These are phyloP conservation scores for Holcopasites calliopsidis DNA, from an alignment of 1,140 invertebrate genomes.

Conservation along the genomic window DNA sequence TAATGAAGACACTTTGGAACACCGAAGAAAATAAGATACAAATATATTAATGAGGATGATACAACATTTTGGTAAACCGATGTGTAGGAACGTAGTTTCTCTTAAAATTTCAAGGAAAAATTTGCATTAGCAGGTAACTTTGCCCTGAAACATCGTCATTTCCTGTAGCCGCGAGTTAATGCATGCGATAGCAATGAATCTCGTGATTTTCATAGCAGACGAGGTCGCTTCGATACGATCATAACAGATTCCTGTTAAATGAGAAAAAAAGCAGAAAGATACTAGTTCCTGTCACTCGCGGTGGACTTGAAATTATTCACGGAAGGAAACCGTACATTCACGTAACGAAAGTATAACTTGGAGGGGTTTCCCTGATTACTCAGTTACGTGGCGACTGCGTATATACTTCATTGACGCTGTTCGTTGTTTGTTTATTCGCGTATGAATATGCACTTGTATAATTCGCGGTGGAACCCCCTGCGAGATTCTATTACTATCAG, in stretches of 20 bases:
- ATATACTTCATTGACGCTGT: neutral
- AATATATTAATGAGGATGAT: no score
- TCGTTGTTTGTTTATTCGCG: neutral
- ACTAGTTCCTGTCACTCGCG: neutral
- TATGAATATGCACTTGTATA: neutral
- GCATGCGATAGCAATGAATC: neutral
- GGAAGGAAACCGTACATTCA: neutral
- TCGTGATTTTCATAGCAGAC: neutral
- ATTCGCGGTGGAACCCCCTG: neutral
- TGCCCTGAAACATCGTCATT: neutral
- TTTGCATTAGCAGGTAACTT: neutral
- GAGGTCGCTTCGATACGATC: neutral
- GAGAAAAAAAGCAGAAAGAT: neutral
- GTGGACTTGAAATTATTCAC: neutral
- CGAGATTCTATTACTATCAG: neutral
- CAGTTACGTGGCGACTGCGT: neutral
- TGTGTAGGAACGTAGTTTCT: neutral
- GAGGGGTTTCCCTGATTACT: constrained; percentile 7
- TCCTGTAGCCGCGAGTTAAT: neutral
- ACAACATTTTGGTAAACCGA: no score
- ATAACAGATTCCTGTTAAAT: neutral
- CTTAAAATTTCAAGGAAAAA: neutral
- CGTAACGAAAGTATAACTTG: neutral
- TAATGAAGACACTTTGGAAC: neutral
- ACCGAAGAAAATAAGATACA: neutral